Evolutionary conservation across 2,113 vertebrate genomes (phyloP).

Genomic region (Ceratotherium simum): DNA sequence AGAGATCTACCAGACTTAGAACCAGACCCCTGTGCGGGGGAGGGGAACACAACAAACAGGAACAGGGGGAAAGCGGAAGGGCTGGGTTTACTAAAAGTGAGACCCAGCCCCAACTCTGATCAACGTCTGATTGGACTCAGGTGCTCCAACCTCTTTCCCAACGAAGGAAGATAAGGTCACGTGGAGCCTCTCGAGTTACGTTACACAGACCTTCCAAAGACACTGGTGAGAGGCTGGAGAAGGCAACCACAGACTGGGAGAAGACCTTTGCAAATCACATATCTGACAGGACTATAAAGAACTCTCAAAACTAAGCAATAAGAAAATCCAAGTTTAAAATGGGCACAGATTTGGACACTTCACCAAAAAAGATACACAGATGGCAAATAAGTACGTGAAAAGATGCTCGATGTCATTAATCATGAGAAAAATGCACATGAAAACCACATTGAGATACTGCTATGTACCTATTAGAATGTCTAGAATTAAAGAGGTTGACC

Average conservation of each 20-base stretch:
- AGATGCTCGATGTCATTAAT: neutral
- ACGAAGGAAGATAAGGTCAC: neutral
- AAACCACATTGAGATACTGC: conserved; percentile 12
- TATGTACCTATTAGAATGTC: neutral
- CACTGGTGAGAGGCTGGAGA: too few species aligned
- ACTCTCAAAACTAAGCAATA: too few species aligned
- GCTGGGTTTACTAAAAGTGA: neutral
- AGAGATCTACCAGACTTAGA: neutral
- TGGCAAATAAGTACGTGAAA: conserved; percentile 21
- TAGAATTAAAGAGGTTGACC: neutral
- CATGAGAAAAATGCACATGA: conserved; percentile 20
- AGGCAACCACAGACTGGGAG: too few species aligned
- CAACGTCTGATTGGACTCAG: neutral
- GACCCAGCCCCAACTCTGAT: neutral
- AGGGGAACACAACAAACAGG: fast-evolving
- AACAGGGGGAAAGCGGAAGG: neutral
- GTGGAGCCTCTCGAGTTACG: neutral
- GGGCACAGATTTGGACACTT: neutral
- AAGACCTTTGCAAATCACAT: too few species aligned
- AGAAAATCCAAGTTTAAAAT: neutral
- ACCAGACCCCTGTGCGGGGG: neutral
- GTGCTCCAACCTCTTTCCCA: neutral
- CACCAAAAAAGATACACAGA: conserved; percentile 12
- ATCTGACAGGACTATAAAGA: too few species aligned
- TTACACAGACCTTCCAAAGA: too few species aligned